Evolutionary conservation across 2,888 invertebrate species (phyloP).

Genomic region (Hirtodrosophila histrioides): DNA sequence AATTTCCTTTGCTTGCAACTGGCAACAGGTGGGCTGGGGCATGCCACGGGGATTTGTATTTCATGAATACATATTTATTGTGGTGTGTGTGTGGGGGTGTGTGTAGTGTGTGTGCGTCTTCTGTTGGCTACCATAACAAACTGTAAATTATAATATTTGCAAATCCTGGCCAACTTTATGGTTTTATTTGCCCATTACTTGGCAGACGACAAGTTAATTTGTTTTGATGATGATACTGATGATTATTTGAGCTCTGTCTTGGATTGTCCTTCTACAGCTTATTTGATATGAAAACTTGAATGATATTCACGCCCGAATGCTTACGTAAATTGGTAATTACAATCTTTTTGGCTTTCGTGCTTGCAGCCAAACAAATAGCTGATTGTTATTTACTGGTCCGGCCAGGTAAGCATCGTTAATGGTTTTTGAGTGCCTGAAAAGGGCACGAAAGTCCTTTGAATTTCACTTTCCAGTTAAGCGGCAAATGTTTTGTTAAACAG

Average conservation of each 20-base stretch:
- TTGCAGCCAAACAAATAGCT: conserved; percentile 19
- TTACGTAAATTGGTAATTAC: conserved; percentile 54
- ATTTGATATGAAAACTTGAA: conserved; percentile 34
- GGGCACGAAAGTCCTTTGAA: conserved; percentile 17
- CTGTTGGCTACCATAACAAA: conserved; percentile 51
- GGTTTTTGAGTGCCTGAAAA: conserved; percentile 8
- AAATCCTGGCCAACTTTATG: conserved; percentile 34
- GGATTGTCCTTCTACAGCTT: conserved; percentile 29
- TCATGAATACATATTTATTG: conserved; percentile 3
- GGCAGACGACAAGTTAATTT: conserved; percentile 66
- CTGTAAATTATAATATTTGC: conserved; percentile 67
- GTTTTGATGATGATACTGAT: conserved; percentile 38
- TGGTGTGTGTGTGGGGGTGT: no score
- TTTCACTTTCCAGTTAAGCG: conserved; percentile 3
- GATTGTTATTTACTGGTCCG: conserved; percentile 52
- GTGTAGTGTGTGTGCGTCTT: conserved; percentile 1
- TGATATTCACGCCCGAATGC: conserved; percentile 33
- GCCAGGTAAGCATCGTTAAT: conserved; percentile 18
- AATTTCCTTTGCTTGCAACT: conserved; percentile 52
- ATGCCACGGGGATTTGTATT: conserved; percentile 23
- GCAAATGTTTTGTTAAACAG: background rate
- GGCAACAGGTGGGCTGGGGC: conserved; percentile 51
- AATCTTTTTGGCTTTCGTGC: conserved; percentile 11
- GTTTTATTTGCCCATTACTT: conserved; percentile 48
- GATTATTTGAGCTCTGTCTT: conserved; percentile 26